Evolutionary conservation across 2,113 vertebrate genomes (phyloP), one percentile per base, ranked within the genome.

Genomic region (Halcyon malimbica): DNA sequence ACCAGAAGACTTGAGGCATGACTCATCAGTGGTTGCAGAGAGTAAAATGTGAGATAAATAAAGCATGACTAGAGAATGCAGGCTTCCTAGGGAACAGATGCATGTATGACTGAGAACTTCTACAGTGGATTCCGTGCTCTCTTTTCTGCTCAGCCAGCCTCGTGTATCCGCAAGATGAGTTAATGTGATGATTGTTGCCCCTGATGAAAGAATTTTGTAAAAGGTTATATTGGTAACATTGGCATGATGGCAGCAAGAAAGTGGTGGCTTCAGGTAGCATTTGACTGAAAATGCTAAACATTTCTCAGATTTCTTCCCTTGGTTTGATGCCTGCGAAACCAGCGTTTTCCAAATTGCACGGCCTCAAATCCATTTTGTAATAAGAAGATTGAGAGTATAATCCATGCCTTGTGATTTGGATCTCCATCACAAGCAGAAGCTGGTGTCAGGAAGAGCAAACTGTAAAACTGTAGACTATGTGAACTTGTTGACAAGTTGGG

Each of bases 371-470:
- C 10, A 9, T 91, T 94, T 94, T 88, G 60, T 94, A 95, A 57
- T 90, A 88, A 94, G 85, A 87, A 77, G 83, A 94, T 63, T 94
- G 93, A 87, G 84, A 81, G 35, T 70, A 46, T 91, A 95, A 97
- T 91, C 94, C 88, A 44, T 88, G 86, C 75, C 87, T 95, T 93
- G 90, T 95, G 93, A 95, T 95, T 91, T 95, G 83, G 68, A 94
- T 81, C 79, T 83, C 76, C 68, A 42, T 90, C 73, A 50, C 65
- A 56, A 89, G 68, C 81, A 92, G 85, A 75, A 83, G 64, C 64
- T 89, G 56, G 28, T 96, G 75, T 93, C 64, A 85, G 94, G 73
- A 83, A 57, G 37, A 89, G 59, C 44, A 84, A 82, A 89, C 65
- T 46, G 50, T 69, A 60, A 68, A 90, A 67, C 79, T 41, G 48